These are phyloP conservation scores for Gasterosteus nipponicus DNA, from an alignment of 2,113 vertebrate genomes.

Conservation along the genomic window DNA sequence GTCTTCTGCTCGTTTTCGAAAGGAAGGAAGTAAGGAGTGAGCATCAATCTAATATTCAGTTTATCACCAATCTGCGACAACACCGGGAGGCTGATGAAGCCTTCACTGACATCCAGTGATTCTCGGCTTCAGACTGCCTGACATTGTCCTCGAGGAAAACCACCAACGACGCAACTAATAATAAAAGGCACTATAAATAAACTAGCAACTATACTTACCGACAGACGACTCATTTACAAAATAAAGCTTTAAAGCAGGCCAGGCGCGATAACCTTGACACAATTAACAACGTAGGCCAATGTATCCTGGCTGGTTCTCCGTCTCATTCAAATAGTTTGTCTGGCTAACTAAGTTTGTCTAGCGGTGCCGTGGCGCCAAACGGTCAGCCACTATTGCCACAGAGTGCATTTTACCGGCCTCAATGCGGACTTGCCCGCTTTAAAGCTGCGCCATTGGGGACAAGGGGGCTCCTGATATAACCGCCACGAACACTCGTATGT, in stretches of 20 bases:
- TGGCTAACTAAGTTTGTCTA: no score
- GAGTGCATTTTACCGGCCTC: accelerated
- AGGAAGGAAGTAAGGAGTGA: neutral
- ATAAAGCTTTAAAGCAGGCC: no score
- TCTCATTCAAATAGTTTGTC: slow-evolving; percentile 14
- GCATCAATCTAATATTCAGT: neutral
- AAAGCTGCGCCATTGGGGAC: accelerated
- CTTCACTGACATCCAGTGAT: neutral
- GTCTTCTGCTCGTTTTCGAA: neutral
- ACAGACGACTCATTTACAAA: neutral
- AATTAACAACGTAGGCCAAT: neutral
- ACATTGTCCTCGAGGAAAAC: no score
- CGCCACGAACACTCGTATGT: accelerated
- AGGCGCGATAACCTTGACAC: accelerated
- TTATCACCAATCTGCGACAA: neutral
- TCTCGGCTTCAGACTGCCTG: neutral
- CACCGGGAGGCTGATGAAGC: neutral
- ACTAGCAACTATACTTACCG: no score
- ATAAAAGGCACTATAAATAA: neutral
- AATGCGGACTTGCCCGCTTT: accelerated
- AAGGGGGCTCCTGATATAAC: neutral
- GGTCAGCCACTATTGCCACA: neutral
- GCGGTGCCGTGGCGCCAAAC: slow-evolving; percentile 66
- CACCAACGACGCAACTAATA: neutral
- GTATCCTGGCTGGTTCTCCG: neutral